A percentile compares a stretch with the other conserved stretches of the same genome.
Conservation (phyloP, 2,888 invertebrate species). For the Synanthedon formicaeformis region DNA sequence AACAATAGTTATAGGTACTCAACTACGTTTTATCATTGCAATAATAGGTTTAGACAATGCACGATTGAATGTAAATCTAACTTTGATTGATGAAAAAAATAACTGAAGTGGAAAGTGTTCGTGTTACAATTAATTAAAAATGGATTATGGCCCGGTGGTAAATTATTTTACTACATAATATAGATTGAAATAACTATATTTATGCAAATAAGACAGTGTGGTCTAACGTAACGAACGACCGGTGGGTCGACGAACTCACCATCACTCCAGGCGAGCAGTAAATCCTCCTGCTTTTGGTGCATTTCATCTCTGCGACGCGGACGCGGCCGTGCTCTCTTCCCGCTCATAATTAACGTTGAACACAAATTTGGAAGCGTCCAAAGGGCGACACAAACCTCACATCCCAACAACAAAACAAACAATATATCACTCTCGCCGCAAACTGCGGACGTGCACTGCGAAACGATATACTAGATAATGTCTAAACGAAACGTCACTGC, state of each 20-base stretch:
- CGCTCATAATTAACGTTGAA: constrained; percentile 33
- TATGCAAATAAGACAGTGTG: too few relatives aligned
- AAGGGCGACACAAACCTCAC: not conserved
- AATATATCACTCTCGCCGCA: constrained; percentile 25
- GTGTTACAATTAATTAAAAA: not conserved
- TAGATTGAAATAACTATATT: too few relatives aligned
- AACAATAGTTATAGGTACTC: too few relatives aligned
- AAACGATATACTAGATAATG: constrained; percentile 40
- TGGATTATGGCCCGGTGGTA: too few relatives aligned
- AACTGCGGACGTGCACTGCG: constrained; percentile 49
- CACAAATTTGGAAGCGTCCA: not conserved
- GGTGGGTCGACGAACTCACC: constrained; percentile 33
- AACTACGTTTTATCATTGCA: too few relatives aligned
- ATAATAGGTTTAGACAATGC: not conserved
- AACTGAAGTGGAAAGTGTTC: not conserved
- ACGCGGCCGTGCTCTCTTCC: constrained; percentile 39
- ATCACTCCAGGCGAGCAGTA: constrained; percentile 54
- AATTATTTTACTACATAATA: too few relatives aligned
- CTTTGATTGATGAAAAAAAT: not conserved
- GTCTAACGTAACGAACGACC: too few relatives aligned
- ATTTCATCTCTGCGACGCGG: constrained; percentile 51
- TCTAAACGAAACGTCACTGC: constrained; percentile 53
- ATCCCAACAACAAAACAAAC: constrained; percentile 7
- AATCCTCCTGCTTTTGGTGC: constrained; percentile 49
- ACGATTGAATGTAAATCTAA: not conserved